Evolutionary conservation across 2,888 invertebrate genomes (phyloP).

Genomic region (Pollenia angustigena): DNA sequence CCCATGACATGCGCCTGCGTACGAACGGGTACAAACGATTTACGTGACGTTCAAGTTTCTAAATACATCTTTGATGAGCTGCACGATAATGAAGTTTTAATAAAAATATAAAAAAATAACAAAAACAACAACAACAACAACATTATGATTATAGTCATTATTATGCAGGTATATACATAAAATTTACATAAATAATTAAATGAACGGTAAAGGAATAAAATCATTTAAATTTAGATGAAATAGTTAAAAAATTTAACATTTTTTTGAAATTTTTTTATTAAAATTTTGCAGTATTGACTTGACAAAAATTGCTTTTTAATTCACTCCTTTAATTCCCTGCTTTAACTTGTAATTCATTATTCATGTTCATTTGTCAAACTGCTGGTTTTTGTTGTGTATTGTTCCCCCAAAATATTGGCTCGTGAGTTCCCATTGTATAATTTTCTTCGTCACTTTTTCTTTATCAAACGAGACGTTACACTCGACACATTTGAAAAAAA

Average conservation of each 20-base stretch:
- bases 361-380: constrained; percentile 22
- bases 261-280: too few species aligned
- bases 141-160: constrained; percentile 29
- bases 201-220: background rate
- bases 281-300: too few species aligned
- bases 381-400: constrained; percentile 37
- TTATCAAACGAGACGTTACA: constrained; percentile 3
- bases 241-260: too few species aligned
- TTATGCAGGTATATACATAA: constrained; percentile 33
- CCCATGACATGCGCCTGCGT: constrained; percentile 44
- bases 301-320: background rate
- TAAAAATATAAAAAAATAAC: too few species aligned
- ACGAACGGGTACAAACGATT: constrained; percentile 18
- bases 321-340: constrained; percentile 8
- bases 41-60: constrained; percentile 47
- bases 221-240: background rate
- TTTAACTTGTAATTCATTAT: constrained; percentile 22
- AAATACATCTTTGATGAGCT: constrained; percentile 33
- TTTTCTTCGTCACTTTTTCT: constrained; percentile 27
- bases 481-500: constrained; percentile 13
- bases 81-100: constrained; percentile 38
- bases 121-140: background rate
- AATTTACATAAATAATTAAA: constrained; percentile 25
- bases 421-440: constrained; percentile 67
- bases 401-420: constrained; percentile 56